These are phyloP conservation scores for Ophiodon elongatus DNA, from an alignment of 2,113 vertebrate genomes.

Conservation along the genomic window DNA sequence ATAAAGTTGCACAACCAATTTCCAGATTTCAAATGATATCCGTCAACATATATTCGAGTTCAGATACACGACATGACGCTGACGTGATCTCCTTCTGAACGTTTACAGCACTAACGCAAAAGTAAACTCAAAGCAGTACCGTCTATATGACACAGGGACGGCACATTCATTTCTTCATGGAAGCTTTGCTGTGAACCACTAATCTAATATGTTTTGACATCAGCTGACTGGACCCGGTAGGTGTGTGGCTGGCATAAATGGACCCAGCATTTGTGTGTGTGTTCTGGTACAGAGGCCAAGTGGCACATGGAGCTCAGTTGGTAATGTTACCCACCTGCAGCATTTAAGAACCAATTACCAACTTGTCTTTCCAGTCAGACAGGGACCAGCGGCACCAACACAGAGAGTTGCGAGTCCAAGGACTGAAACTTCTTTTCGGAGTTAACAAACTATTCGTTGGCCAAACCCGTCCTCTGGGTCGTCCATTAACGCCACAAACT, in stretches of 20 bases:
- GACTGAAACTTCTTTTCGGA: neutral
- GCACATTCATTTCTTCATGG: neutral
- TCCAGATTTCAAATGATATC: neutral
- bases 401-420: neutral
- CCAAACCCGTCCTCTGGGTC: neutral
- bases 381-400: neutral
- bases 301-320: slow-evolving; percentile 1
- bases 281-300: neutral
- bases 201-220: neutral
- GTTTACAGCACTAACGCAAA: neutral
- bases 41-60: neutral
- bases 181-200: neutral
- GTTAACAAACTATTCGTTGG: neutral
- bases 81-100: neutral
- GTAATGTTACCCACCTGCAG: slow-evolving; percentile 26
- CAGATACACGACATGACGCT: neutral
- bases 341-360: slow-evolving; percentile 46
- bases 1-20: neutral
- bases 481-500: slow-evolving; percentile 1
- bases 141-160: neutral
- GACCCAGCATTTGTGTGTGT: neutral
- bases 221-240: neutral
- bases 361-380: neutral
- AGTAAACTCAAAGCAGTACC: neutral
- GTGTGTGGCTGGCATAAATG: neutral